phyloP scores from a whole-genome alignment of 2,113 vertebrate genomes.

The Vimba vimba region DNA sequence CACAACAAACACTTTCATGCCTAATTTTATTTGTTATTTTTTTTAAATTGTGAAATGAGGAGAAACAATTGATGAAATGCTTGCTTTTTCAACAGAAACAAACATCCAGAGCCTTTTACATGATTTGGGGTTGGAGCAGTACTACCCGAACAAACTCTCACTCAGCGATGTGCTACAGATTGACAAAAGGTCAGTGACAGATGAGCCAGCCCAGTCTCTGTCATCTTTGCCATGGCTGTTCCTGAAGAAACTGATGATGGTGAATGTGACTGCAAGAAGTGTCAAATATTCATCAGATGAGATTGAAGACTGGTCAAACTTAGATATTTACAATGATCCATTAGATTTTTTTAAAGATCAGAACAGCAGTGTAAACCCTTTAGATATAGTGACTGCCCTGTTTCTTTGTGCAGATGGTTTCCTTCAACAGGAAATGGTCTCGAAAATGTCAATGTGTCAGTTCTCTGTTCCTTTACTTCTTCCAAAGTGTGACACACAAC shows the following conservation, averaged over 20 bases:
- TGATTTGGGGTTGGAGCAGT: conserved; percentile 54
- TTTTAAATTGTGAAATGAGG: not conserved
- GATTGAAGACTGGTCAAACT: not conserved
- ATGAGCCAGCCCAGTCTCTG: conserved; percentile 51
- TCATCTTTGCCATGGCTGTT: conserved; percentile 65
- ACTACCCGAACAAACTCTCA: conserved; percentile 58
- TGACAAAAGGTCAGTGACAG: conserved; percentile 54
- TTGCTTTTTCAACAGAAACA: conserved; percentile 52
- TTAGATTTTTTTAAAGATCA: not conserved
- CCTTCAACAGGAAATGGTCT: conserved; percentile 73
- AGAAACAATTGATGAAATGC: not conserved
- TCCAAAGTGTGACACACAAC: conserved; percentile 68
- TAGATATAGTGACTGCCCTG: conserved; percentile 77
- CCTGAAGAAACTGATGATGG: conserved; percentile 71
- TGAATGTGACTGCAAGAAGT: conserved; percentile 67
- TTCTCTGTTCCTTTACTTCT: conserved; percentile 81
- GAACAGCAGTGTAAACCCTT: conserved; percentile 63
- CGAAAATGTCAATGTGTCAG: conserved; percentile 79
- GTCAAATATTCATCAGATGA: conserved; percentile 43
- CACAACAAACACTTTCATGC: not conserved
- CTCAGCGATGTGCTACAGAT: conserved; percentile 63
- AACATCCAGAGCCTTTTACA: conserved; percentile 50
- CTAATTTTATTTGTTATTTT: not conserved
- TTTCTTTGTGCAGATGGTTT: conserved; percentile 77
- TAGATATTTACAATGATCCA: conserved; percentile 5